These are phyloP conservation scores for Patella vulgata DNA, from an alignment of 1,140 invertebrate genomes.

Conservation along the genomic window DNA sequence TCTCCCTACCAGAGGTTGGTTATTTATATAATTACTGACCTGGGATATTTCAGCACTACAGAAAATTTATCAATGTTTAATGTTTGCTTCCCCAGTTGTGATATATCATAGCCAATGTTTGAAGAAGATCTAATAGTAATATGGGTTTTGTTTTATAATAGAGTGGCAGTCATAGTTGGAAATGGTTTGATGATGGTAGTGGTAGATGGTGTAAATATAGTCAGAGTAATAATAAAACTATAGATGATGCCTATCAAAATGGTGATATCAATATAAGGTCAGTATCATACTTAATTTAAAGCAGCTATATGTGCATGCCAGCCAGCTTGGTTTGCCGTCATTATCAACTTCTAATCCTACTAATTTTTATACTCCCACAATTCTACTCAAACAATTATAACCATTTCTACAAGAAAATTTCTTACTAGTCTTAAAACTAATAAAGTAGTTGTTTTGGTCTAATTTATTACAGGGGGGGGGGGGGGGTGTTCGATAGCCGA, in stretches of 20 bases:
- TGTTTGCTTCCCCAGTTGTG: no score
- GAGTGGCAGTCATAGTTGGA: conserved; percentile 76
- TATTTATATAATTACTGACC: not conserved
- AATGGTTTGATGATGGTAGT: conserved; percentile 86
- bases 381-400: not conserved
- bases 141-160: conserved; percentile 22
- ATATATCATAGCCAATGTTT: no score
- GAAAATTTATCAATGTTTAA: no score
- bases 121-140: not conserved
- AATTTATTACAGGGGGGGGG: no score
- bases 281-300: no score
- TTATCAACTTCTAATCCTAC: no score
- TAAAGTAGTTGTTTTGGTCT: no score
- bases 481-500: no score
- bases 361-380: not conserved
- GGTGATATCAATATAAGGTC: conserved; percentile 78
- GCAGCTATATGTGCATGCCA: not conserved
- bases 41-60: conserved; percentile 22
- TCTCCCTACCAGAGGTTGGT: no score
- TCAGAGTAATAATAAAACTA: conserved; percentile 79
- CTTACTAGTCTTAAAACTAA: no score
- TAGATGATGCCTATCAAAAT: conserved; percentile 84
- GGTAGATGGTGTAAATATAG: conserved; percentile 86
- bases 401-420: no score
- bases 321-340: no score